Conservation (phyloP, 2,797 vertebrate species). For the Chelon auratus region DNA sequence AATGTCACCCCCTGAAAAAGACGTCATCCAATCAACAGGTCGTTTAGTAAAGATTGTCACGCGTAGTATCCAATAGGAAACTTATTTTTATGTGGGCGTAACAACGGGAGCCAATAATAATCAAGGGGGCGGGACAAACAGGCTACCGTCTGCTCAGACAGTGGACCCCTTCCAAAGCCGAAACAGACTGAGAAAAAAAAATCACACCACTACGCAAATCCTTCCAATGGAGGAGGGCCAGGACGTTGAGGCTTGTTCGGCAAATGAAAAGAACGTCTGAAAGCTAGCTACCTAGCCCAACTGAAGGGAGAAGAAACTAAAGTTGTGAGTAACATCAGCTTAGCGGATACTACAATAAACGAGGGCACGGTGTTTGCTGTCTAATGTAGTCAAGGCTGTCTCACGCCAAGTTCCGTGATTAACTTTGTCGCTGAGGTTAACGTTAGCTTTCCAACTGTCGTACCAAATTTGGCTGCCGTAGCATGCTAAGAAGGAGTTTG, state of each 20-base stretch:
- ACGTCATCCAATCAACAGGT: constrained; percentile 77
- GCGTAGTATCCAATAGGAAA: constrained; percentile 51
- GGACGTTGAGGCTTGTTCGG: constrained; percentile 73
- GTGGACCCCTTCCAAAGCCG: constrained; percentile 58
- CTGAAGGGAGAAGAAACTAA: constrained; percentile 62
- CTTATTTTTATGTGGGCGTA: constrained; percentile 42
- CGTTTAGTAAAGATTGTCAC: constrained; percentile 54
- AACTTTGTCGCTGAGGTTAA: constrained; percentile 66
- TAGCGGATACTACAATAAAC: constrained; percentile 5
- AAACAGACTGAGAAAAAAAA: constrained; percentile 66
- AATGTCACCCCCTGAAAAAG: constrained; percentile 25
- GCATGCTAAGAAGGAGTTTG: constrained; percentile 76
- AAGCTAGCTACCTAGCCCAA: constrained; percentile 74
- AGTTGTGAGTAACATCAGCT: constrained; percentile 76
- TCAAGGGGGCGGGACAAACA: constrained; percentile 43
- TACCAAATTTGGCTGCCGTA: constrained; percentile 45
- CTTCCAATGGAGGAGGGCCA: constrained; percentile 81
- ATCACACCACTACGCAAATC: constrained; percentile 77
- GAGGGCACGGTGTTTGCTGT: constrained; percentile 17
- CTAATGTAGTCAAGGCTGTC: constrained; percentile 31
- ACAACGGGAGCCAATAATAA: constrained; percentile 37
- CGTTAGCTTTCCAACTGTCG: constrained; percentile 61
- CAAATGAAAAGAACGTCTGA: constrained; percentile 75
- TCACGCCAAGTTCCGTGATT: constrained; percentile 60
- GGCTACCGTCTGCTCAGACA: constrained; percentile 60